Evolutionary conservation across 2,113 vertebrate genomes (phyloP).

Genomic region (Strix uralensis): DNA sequence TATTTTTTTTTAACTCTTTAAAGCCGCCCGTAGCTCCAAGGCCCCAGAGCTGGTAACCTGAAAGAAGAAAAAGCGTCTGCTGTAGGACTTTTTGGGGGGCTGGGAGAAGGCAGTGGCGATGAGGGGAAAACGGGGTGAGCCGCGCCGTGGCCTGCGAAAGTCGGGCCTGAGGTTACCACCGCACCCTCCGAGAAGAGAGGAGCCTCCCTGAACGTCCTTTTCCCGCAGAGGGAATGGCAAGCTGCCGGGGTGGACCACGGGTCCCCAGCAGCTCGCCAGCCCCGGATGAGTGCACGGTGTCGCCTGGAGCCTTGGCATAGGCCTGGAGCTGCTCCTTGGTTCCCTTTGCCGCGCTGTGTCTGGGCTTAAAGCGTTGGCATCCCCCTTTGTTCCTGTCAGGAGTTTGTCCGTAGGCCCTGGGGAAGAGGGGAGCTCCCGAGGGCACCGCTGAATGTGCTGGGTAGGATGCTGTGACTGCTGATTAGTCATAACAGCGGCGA

Average conservation of each 20-base stretch:
- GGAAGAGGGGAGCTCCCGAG: neutral
- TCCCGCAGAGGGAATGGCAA: neutral
- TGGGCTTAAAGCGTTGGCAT: neutral
- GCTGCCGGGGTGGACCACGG: fast-evolving
- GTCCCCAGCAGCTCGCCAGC: neutral
- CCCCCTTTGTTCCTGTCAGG: neutral
- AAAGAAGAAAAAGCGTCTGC: no score
- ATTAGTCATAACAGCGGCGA: neutral
- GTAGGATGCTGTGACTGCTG: neutral
- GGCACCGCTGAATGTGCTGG: neutral
- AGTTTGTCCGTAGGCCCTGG: neutral
- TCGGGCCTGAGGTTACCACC: neutral
- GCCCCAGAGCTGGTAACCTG: neutral
- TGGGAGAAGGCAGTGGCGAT: neutral
- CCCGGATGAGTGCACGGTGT: fast-evolving
- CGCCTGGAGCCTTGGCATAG: neutral
- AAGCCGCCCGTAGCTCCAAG: neutral
- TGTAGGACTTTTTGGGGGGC: no score
- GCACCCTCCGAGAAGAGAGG: fast-evolving
- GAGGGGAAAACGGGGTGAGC: no score
- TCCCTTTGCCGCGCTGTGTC: neutral
- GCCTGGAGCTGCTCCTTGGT: neutral
- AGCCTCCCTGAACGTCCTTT: fast-evolving
- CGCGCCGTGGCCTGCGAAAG: fast-evolving
- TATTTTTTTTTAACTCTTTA: fast-evolving